phyloP scores from a whole-genome alignment of 2,888 invertebrate genomes.

The Polyommatus iphigenia region DNA sequence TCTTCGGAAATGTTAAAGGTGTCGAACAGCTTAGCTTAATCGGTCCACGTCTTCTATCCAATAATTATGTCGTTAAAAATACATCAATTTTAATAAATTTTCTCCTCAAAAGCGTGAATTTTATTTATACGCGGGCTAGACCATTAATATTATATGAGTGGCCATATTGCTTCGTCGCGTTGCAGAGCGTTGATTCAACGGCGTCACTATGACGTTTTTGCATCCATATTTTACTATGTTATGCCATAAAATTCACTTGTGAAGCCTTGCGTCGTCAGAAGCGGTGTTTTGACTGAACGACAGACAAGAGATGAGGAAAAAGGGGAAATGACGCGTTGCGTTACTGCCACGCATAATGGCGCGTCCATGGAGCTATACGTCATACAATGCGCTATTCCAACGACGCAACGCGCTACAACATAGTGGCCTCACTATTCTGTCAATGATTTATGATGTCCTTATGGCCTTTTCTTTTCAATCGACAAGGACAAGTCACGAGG shows the following conservation, averaged over 20 bases:
- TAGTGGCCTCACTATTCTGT: background rate
- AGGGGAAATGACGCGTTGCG: too few relatives aligned
- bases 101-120: conserved; percentile 25
- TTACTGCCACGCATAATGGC: too few relatives aligned
- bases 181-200: background rate
- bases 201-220: background rate
- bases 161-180: background rate
- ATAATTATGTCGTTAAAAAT: conserved; percentile 23
- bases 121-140: background rate
- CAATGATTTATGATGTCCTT: conserved; percentile 27
- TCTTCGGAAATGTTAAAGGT: background rate
- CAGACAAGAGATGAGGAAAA: background rate
- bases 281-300: background rate
- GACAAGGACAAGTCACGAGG: conserved; percentile 12
- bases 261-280: too few relatives aligned
- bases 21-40: conserved; percentile 8
- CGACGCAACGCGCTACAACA: background rate
- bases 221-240: too few relatives aligned
- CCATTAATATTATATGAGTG: background rate
- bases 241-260: too few relatives aligned
- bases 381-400: background rate
- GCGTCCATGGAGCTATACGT: background rate
- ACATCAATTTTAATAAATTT: conserved; percentile 29
- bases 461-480: conserved; percentile 22
- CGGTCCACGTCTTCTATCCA: background rate